These are phyloP conservation scores for Paralvinella palmiformis DNA, from an alignment of 1,140 invertebrate genomes.

Conservation along the genomic window DNA sequence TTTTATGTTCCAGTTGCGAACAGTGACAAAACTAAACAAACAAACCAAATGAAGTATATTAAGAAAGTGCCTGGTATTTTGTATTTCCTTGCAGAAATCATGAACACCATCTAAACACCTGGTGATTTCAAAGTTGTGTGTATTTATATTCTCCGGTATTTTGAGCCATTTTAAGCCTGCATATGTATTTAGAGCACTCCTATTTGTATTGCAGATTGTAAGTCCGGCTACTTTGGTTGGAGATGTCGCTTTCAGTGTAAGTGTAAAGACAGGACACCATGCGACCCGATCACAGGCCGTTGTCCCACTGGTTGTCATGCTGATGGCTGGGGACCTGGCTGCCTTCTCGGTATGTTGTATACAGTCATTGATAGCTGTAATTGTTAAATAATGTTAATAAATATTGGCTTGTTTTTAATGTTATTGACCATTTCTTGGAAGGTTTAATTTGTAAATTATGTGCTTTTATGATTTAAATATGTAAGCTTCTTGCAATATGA, in stretches of 20 bases:
- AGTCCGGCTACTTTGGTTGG: conserved; percentile 16
- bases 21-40: no score
- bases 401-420: no score
- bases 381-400: no score
- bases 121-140: background rate
- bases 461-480: no score
- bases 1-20: no score
- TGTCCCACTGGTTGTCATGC: conserved; percentile 1
- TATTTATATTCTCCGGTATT: no score
- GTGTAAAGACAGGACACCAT: background rate
- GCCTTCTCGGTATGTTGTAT: conserved; percentile 13
- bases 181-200: background rate
- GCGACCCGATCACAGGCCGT: conserved; percentile 7
- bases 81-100: background rate
- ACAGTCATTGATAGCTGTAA: no score
- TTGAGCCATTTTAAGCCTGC: background rate
- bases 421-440: no score
- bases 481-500: no score
- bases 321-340: conserved; percentile 15
- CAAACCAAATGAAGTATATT: no score
- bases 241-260: conserved; percentile 12
- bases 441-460: no score
- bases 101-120: background rate
- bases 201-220: conserved; percentile 13
- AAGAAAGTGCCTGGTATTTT: background rate